A percentile compares a stretch with the other conserved stretches of the same genome.
Conservation (phyloP, 2,888 invertebrate species). For the Catocala sponsa region DNA sequence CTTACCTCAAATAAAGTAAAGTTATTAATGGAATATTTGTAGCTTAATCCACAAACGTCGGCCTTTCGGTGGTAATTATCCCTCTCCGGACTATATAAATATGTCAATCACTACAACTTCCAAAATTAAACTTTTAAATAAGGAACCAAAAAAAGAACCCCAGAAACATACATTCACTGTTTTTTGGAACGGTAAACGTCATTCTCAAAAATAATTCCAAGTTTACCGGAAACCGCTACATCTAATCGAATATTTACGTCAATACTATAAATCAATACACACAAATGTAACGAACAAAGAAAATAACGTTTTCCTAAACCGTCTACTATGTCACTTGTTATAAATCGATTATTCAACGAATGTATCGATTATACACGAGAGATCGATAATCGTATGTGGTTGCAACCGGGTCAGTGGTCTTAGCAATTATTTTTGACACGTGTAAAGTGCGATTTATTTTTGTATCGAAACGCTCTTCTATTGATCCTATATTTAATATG, state of each 20-base stretch:
- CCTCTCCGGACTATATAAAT: not conserved
- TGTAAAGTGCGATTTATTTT: constrained; percentile 18
- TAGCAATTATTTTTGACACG: constrained; percentile 45
- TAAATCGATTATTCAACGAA: constrained; percentile 49
- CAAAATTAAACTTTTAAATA: not conserved
- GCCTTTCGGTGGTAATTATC: too few species aligned
- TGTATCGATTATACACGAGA: constrained; percentile 46
- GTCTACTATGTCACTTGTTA: constrained; percentile 44
- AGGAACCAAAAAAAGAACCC: too few species aligned
- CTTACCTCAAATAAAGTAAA: too few species aligned
- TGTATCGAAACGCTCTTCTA: not conserved
- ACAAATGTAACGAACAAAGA: constrained; percentile 32
- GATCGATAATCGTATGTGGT: constrained; percentile 41
- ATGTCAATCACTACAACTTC: not conserved
- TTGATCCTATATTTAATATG: too few species aligned
- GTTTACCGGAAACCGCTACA: constrained; percentile 11
- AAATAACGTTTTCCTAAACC: constrained; percentile 27
- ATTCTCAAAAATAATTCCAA: too few species aligned
- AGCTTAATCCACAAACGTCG: too few species aligned
- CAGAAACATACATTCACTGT: too few species aligned
- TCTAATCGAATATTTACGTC: constrained; percentile 19
- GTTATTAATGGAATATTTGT: too few species aligned
- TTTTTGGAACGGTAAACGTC: too few species aligned
- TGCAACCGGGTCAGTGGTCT: constrained; percentile 45
- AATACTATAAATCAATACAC: constrained; percentile 24